A percentile compares a stretch with the other conserved stretches of the same genome.
Evolutionary conservation across 2,888 invertebrate species (phyloP).

Genomic region (Sminthurinus aureus): DNA sequence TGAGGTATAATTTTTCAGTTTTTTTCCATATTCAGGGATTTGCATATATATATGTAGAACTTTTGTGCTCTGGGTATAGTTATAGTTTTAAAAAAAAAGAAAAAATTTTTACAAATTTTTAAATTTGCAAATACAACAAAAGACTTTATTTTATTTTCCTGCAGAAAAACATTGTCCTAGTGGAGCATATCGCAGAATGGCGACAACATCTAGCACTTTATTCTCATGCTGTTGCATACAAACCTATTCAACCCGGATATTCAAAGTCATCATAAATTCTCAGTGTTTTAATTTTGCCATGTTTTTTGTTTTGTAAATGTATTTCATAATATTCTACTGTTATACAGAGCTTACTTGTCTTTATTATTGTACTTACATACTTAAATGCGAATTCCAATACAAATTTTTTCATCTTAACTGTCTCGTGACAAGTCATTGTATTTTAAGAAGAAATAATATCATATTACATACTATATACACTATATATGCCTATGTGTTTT

Average conservation of each 20-base stretch:
- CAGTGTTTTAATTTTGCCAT: too few relatives aligned
- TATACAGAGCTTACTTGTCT: background rate
- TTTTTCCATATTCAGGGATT: background rate
- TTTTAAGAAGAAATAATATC: too few relatives aligned
- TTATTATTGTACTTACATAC: background rate
- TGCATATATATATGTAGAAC: background rate
- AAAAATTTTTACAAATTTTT: too few relatives aligned
- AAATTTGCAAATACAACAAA: too few relatives aligned
- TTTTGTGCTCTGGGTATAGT: background rate
- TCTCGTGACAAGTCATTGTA: too few relatives aligned
- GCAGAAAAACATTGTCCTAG: slow-evolving; percentile 35
- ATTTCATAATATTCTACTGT: background rate
- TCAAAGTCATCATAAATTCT: background rate
- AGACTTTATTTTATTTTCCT: background rate
- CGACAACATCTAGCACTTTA: slow-evolving; percentile 53
- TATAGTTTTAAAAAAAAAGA: too few relatives aligned
- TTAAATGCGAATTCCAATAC: too few relatives aligned
- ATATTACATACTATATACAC: too few relatives aligned
- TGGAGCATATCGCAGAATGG: slow-evolving; percentile 48
- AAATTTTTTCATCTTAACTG: too few relatives aligned
- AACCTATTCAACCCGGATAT: background rate
- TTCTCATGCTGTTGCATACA: slow-evolving; percentile 45
- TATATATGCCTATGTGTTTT: too few relatives aligned
- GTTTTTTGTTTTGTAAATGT: background rate
- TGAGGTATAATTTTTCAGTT: slow-evolving; percentile 15